A percentile compares a stretch with the other conserved stretches of the same genome.
These are phyloP conservation scores for Ahaetulla prasina DNA, from an alignment of 2,113 vertebrate genomes.

Conservation along the genomic window DNA sequence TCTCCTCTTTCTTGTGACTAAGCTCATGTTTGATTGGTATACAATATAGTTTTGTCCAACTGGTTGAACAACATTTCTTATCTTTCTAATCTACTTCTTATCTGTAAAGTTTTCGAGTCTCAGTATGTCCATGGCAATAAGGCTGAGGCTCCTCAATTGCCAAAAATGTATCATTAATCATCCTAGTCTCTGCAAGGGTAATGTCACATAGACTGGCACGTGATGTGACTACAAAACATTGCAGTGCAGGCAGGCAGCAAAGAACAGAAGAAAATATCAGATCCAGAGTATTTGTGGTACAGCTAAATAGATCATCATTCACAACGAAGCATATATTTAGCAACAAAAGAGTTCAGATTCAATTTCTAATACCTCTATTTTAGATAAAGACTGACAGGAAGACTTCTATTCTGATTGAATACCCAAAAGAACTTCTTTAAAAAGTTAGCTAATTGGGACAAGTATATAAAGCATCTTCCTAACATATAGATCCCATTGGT, in stretches of 20 bases:
- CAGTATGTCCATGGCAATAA: constrained; percentile 29
- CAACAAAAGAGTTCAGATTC: background rate
- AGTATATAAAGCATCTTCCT: background rate
- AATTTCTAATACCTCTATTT: background rate
- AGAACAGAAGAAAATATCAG: background rate
- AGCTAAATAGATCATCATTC: background rate
- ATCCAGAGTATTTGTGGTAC: background rate
- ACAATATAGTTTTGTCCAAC: constrained; percentile 16
- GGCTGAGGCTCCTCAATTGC: constrained; percentile 15
- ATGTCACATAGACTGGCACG: background rate
- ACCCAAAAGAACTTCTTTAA: background rate
- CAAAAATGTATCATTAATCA: constrained; percentile 11
- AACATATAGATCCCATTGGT: no score
- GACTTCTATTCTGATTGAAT: background rate
- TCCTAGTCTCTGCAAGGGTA: background rate
- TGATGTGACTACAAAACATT: background rate
- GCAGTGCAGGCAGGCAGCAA: constrained; percentile 31
- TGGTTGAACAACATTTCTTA: constrained; percentile 29
- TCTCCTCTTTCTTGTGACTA: background rate
- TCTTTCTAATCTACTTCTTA: constrained; percentile 50
- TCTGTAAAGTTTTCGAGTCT: constrained; percentile 25
- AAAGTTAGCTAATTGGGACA: background rate
- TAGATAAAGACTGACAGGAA: background rate
- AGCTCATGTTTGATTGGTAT: constrained; percentile 32
- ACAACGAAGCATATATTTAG: background rate